phyloP scores from a whole-genome alignment of 2,888 invertebrate genomes.

The Lochmaea crataegi region DNA sequence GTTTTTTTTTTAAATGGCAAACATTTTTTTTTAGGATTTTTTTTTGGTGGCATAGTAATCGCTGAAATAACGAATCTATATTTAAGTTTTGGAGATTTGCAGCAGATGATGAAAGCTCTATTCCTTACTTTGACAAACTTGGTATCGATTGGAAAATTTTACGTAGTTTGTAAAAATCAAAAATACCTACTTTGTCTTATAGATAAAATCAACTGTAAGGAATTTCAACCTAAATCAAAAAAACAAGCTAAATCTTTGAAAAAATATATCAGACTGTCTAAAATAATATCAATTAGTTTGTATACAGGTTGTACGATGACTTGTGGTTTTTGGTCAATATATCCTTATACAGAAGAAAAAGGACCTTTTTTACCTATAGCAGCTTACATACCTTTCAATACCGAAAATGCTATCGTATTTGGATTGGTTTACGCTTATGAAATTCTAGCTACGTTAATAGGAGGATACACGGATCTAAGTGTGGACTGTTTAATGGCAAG shows the following conservation, averaged over 20 bases:
- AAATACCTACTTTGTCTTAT: conserved; percentile 17
- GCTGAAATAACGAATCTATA: conserved; percentile 67
- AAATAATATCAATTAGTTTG: conserved; percentile 30
- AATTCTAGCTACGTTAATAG: conserved; percentile 64
- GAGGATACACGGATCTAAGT: conserved; percentile 67
- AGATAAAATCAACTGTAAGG: conserved; percentile 29
- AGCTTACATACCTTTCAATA: conserved; percentile 67
- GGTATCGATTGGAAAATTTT: conserved; percentile 36
- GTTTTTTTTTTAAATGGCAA: too few species aligned
- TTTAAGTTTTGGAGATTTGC: conserved; percentile 61
- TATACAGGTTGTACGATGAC: conserved; percentile 46
- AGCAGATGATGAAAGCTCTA: conserved; percentile 52
- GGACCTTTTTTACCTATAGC: conserved; percentile 52
- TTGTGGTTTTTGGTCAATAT: conserved; percentile 57
- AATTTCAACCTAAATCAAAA: conserved; percentile 30
- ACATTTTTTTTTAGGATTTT: conserved; percentile 38
- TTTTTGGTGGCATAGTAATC: conserved; percentile 64
- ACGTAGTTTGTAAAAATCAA: conserved; percentile 34
- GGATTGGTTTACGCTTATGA: conserved; percentile 67
- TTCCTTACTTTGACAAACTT: conserved; percentile 56
- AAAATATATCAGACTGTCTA: conserved; percentile 23
- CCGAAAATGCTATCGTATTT: conserved; percentile 62
- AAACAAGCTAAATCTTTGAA: conserved; percentile 18
- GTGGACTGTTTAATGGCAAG: conserved; percentile 59
- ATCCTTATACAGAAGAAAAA: conserved; percentile 55